These are phyloP conservation scores for Macrocentrus cingulum DNA, from an alignment of 1,140 invertebrate genomes.

Conservation along the genomic window DNA sequence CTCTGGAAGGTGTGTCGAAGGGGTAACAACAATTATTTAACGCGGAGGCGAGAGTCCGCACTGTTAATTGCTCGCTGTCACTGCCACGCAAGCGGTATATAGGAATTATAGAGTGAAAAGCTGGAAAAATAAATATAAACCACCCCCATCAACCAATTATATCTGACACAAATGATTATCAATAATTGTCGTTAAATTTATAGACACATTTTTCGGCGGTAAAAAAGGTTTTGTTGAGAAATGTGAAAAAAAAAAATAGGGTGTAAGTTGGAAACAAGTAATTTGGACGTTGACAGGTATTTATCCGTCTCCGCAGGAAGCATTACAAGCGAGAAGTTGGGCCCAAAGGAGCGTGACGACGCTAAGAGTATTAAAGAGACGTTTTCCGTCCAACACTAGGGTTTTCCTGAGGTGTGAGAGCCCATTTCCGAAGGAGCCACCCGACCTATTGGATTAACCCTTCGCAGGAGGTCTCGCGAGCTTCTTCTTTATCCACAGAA, in stretches of 20 bases:
- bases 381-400: constrained; percentile 56
- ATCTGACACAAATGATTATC: too few species aligned
- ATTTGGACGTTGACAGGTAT: constrained; percentile 55
- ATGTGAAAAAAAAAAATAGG: too few species aligned
- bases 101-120: too few species aligned
- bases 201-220: too few species aligned
- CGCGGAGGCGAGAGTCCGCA: constrained; percentile 49
- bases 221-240: too few species aligned
- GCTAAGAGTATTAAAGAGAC: constrained; percentile 59
- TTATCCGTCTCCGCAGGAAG: constrained; percentile 48
- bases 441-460: constrained; percentile 55
- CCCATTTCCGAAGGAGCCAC: constrained; percentile 49
- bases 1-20: constrained; percentile 1
- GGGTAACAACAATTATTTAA: constrained; percentile 54
- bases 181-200: too few species aligned
- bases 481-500: constrained; percentile 33
- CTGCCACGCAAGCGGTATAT: constrained; percentile 53
- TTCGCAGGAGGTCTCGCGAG: constrained; percentile 49
- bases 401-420: constrained; percentile 45
- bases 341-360: constrained; percentile 42
- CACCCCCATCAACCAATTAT: too few species aligned
- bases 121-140: not conserved
- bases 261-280: constrained; percentile 32
- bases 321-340: constrained; percentile 32
- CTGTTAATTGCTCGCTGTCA: constrained; percentile 59